These are phyloP conservation scores for Ashinkailepas kermadecensis DNA, from an alignment of 2,888 invertebrate genomes.

Conservation along the genomic window DNA sequence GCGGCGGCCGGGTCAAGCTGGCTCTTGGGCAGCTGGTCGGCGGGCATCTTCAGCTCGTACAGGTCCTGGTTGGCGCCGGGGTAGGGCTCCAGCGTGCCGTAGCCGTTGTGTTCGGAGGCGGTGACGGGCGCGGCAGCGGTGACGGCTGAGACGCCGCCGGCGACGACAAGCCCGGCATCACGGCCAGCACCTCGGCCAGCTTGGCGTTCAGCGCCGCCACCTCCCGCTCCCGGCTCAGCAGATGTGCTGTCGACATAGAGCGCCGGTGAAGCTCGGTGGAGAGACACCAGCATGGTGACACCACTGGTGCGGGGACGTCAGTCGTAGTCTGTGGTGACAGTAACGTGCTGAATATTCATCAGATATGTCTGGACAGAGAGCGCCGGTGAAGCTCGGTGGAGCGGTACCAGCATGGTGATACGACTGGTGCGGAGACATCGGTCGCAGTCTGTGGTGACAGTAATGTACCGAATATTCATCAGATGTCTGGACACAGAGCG, in stretches of 20 bases:
- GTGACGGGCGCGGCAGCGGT: slow-evolving; percentile 28
- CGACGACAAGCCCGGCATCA: slow-evolving; percentile 56
- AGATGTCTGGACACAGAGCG: too few species aligned
- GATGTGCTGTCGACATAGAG: slow-evolving; percentile 53
- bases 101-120: slow-evolving; percentile 29
- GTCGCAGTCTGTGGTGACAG: too few species aligned
- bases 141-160: slow-evolving; percentile 18
- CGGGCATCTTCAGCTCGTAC: slow-evolving; percentile 26
- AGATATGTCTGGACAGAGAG: too few species aligned
- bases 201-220: slow-evolving; percentile 81
- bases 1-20: slow-evolving; percentile 45
- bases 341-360: too few species aligned
- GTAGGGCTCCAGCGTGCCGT: not conserved
- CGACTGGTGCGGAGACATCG: too few species aligned
- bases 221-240: slow-evolving; percentile 80
- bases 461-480: too few species aligned
- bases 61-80: slow-evolving; percentile 12
- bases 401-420: too few species aligned
- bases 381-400: too few species aligned
- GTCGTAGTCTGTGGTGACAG: too few species aligned
- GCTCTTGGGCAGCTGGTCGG: slow-evolving; percentile 1
- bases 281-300: too few species aligned
- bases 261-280: too few species aligned
- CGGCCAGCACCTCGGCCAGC: slow-evolving; percentile 86
- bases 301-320: too few species aligned